Evolutionary conservation across 2,888 invertebrate species (phyloP).

Genomic region (Rhagium mordax): DNA sequence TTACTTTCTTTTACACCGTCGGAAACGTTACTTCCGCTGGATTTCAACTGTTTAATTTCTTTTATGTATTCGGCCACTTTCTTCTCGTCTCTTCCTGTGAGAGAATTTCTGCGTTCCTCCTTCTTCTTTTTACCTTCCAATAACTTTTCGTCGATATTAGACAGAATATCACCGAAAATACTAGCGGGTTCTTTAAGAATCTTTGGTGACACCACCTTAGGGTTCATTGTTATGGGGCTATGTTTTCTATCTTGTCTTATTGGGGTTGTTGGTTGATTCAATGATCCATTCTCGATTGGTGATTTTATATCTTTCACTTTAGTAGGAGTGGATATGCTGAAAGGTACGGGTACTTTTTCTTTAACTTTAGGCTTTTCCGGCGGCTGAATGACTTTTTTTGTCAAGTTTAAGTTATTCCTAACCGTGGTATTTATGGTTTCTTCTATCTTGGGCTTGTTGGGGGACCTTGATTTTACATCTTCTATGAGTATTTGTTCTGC

Average conservation of each 20-base stretch:
- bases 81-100: conserved; percentile 30
- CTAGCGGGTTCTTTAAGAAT: conserved; percentile 54
- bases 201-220: conserved; percentile 44
- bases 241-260: not conserved
- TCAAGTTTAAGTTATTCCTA: conserved; percentile 49
- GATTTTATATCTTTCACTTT: not conserved
- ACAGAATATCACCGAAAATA: conserved; percentile 57
- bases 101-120: conserved; percentile 39
- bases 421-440: conserved; percentile 50
- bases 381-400: conserved; percentile 42
- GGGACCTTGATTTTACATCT: conserved; percentile 41
- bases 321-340: not conserved
- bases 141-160: conserved; percentile 57
- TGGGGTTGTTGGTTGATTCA: not conserved
- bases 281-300: not conserved
- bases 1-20: not conserved
- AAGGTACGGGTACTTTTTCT: conserved; percentile 14
- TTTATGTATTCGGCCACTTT: conserved; percentile 1
- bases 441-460: conserved; percentile 12
- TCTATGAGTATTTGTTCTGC: conserved; percentile 69
- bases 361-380: conserved; percentile 30
- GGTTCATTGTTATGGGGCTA: not conserved
- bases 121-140: conserved; percentile 53
- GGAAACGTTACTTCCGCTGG: not conserved
- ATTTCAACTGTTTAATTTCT: conserved; percentile 27